Percentiles rank a stretch among this genome's conserved stretches.
Conservation (phyloP, 2,888 invertebrate genomes). For the Yponomeuta malinellus region DNA sequence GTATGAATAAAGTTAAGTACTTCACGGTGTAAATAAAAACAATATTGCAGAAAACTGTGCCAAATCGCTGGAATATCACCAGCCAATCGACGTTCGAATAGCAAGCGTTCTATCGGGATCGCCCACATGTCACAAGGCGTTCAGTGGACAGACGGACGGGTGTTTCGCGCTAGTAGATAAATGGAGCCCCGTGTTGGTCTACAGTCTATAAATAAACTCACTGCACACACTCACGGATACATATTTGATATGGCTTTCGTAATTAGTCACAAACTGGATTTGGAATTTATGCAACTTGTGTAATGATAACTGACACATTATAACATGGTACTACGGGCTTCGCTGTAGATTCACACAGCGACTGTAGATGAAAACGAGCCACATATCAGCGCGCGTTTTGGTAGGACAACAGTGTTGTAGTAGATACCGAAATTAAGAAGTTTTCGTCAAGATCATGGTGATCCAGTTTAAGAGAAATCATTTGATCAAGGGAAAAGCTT, state of each 20-base stretch:
- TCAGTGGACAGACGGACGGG: neutral
- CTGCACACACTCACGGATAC: conserved; percentile 1
- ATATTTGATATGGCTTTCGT: neutral
- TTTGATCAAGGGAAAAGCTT: no score
- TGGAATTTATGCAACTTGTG: no score
- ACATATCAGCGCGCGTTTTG: no score
- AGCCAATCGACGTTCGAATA: neutral
- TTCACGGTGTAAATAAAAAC: neutral
- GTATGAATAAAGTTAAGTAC: neutral
- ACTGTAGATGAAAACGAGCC: no score
- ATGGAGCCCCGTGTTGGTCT: conserved; percentile 14
- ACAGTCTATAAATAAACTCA: conserved; percentile 10
- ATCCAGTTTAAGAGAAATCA: no score
- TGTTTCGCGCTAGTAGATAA: neutral
- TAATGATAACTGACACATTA: no score
- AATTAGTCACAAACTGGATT: neutral
- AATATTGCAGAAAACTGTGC: neutral
- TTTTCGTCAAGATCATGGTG: no score
- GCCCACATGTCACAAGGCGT: neutral
- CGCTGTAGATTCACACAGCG: no score
- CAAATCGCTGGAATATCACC: neutral
- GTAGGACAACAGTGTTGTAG: no score
- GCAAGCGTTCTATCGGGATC: neutral
- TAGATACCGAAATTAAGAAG: no score
- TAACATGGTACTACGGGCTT: no score